These are phyloP conservation scores for Allobates femoralis DNA, from an alignment of 2,797 vertebrate genomes.

Conservation along the genomic window DNA sequence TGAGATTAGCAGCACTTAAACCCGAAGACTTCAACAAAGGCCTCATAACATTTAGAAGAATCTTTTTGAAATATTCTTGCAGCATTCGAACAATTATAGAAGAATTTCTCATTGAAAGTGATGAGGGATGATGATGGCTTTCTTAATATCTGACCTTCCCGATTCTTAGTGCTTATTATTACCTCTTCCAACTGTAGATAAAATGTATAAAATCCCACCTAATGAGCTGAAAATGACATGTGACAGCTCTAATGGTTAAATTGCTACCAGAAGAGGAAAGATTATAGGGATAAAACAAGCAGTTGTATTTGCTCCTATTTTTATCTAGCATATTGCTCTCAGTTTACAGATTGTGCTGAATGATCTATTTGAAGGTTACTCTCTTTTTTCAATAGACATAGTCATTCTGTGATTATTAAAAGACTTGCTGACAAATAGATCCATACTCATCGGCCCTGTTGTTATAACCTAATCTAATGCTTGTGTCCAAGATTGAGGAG, in stretches of 20 bases:
- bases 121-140: slow-evolving; percentile 84
- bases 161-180: slow-evolving; percentile 78
- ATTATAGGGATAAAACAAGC: slow-evolving; percentile 65
- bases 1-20: slow-evolving; percentile 39
- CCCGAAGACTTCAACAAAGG: slow-evolving; percentile 59
- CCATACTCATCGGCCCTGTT: slow-evolving; percentile 59
- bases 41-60: slow-evolving; percentile 70
- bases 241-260: slow-evolving; percentile 78
- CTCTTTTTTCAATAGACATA: slow-evolving; percentile 61
- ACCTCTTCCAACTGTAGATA: slow-evolving; percentile 73
- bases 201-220: slow-evolving; percentile 78
- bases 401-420: slow-evolving; percentile 63
- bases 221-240: slow-evolving; percentile 79
- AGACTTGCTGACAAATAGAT: slow-evolving; percentile 63
- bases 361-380: slow-evolving; percentile 64
- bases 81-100: slow-evolving; percentile 82
- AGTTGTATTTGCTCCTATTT: slow-evolving; percentile 59
- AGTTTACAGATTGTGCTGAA: slow-evolving; percentile 53
- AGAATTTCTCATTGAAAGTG: slow-evolving; percentile 90
- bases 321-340: slow-evolving; percentile 48
- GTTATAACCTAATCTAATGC: slow-evolving; percentile 58
- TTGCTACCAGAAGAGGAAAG: slow-evolving; percentile 68
- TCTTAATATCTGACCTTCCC: slow-evolving; percentile 84
- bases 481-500: slow-evolving; percentile 52
- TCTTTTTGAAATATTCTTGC: slow-evolving; percentile 71